phyloP scores from a whole-genome alignment of 2,113 vertebrate species.

The Hypomesus transpacificus region DNA sequence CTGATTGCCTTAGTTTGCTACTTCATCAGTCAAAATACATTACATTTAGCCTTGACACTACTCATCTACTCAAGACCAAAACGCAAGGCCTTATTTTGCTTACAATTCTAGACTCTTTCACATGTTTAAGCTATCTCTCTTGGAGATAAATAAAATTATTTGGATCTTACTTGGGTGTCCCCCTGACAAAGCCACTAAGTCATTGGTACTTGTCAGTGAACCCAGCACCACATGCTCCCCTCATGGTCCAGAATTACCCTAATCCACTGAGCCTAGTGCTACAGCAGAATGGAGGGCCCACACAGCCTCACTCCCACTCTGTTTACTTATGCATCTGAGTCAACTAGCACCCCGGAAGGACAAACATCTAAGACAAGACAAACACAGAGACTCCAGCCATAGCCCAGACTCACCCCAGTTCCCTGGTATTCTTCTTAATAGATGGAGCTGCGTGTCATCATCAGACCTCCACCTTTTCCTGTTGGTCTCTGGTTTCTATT shows the following conservation, averaged over 20 bases:
- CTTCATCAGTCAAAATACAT: too few species aligned
- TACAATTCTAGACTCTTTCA: slow-evolving; percentile 19
- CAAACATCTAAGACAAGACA: slow-evolving; percentile 39
- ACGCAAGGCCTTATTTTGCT: slow-evolving; percentile 34
- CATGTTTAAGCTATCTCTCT: not conserved
- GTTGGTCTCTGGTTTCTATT: slow-evolving; percentile 32
- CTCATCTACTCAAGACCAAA: not conserved
- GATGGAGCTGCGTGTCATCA: slow-evolving; percentile 40
- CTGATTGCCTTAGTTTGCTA: too few species aligned
- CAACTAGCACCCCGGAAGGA: slow-evolving; percentile 71
- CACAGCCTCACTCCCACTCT: slow-evolving; percentile 60
- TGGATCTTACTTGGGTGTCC: slow-evolving; percentile 4
- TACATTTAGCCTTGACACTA: too few species aligned
- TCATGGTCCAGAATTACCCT: slow-evolving; percentile 75
- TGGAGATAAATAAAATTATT: not conserved
- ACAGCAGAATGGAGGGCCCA: slow-evolving; percentile 71
- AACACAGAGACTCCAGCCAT: not conserved
- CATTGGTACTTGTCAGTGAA: slow-evolving; percentile 74
- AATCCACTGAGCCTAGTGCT: slow-evolving; percentile 73
- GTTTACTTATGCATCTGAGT: slow-evolving; percentile 81
- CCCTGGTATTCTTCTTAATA: slow-evolving; percentile 11
- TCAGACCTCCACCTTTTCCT: slow-evolving; percentile 30
- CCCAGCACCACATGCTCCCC: slow-evolving; percentile 63
- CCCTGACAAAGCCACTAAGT: slow-evolving; percentile 70
- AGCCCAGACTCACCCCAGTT: not conserved